Conservation (phyloP, 2,797 vertebrate genomes). For the Sebastes diploproa region DNA sequence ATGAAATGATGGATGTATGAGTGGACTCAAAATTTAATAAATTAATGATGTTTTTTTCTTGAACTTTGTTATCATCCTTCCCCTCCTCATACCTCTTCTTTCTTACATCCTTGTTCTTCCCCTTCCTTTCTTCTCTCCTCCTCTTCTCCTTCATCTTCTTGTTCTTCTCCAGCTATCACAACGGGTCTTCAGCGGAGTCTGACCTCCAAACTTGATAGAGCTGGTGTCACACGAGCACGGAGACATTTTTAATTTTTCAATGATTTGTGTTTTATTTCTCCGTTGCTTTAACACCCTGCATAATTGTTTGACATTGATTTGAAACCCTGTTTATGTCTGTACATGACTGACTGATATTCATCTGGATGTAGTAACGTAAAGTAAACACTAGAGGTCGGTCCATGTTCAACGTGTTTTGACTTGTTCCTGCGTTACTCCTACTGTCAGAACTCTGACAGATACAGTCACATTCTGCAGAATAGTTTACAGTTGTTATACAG, state of each 20-base stretch:
- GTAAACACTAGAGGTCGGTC: slow-evolving; percentile 15
- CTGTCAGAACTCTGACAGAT: too few species aligned
- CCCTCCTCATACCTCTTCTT: background rate
- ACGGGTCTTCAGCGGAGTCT: background rate
- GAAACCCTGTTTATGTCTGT: background rate
- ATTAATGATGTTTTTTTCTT: background rate
- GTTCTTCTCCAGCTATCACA: background rate
- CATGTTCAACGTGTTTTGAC: background rate
- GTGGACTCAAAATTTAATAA: background rate
- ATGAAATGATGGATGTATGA: background rate
- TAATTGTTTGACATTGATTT: background rate
- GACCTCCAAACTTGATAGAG: background rate
- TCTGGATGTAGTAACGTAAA: background rate
- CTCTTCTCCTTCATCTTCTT: background rate
- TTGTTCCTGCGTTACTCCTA: too few species aligned
- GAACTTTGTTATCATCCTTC: too few species aligned
- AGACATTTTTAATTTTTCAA: background rate
- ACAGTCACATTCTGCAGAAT: background rate
- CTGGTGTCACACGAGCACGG: background rate
- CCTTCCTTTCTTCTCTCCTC: background rate
- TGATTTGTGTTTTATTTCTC: background rate
- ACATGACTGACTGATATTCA: background rate
- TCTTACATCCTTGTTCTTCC: background rate
- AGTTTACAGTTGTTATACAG: background rate
- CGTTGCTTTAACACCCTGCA: background rate